Evolutionary conservation across 1,140 invertebrate species (phyloP), one percentile per base, ranked within the genome.

Genomic region (Drosophila fuyamai): DNA sequence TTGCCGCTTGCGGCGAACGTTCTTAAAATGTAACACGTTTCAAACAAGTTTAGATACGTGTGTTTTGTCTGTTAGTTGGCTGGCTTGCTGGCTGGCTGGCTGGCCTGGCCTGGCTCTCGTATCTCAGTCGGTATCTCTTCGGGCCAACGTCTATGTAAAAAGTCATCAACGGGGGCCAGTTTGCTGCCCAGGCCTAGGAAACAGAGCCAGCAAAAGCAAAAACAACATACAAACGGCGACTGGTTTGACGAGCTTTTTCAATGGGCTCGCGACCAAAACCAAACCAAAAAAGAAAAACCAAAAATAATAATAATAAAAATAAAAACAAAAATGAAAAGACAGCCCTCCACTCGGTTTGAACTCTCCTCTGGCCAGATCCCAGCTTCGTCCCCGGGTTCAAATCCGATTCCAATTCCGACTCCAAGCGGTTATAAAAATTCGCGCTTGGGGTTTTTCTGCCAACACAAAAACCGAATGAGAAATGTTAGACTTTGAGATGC

Each of bases 1-100:
- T 88, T 88, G 84, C 84, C 83, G 80, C 80, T 83, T 79, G 84
- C 76, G 79, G 83, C 84, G 84, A 77, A 80, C 83, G 83, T 89
- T 88, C 83, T 88, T 89, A 88, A 89, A 78, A 89, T 88, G 83
- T 88, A 88, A 88, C 83, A 88, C 84, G 83, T 89, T 89, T 88
- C 76, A 88, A 88, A 88, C 83, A 88, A 88, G 83, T 88, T 88
- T 88, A 88, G 83, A 89, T 89, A 86, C 82, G 82, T 86, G 83
- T 72, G 66, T 72, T 72, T 71, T 68, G 67, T 71, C 51, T 71
- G 68, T 71, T 57, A 36, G 67, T 48, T 46, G 65, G 70, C 23
- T 23, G 65, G 57, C 59, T 68, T 51, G 18, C 47, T 27, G 46
- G 72, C 57, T 46, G 36, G 47, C 48, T 53, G 40, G 58, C 23